Evolutionary conservation across 2,113 vertebrate genomes (phyloP).

Genomic region (Alexandromys fortis): DNA sequence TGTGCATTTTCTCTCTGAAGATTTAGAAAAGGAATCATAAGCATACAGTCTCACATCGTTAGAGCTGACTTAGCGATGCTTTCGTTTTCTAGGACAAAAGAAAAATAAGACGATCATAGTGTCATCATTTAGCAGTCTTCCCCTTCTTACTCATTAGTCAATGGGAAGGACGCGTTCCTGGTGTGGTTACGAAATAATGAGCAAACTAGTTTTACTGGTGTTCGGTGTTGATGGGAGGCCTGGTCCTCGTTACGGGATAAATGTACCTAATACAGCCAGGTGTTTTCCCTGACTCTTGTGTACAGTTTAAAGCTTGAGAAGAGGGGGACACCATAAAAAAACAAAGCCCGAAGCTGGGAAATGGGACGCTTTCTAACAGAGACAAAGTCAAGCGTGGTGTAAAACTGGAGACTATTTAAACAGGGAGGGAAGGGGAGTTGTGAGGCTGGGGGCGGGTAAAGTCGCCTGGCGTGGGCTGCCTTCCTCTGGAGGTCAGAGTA

Average conservation of each 20-base stretch:
- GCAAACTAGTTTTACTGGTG: background rate
- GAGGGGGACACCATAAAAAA: background rate
- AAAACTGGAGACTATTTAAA: background rate
- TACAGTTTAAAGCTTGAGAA: background rate
- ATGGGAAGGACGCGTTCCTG: background rate
- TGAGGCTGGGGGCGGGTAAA: no score
- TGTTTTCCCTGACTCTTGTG: background rate
- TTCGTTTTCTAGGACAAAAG: constrained; percentile 7
- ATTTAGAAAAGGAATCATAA: background rate
- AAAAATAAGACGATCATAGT: background rate
- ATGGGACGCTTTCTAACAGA: background rate
- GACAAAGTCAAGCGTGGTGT: background rate
- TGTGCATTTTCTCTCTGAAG: background rate
- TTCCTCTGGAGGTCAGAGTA: background rate
- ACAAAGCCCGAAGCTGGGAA: background rate
- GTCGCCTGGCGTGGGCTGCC: fast-evolving
- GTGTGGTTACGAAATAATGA: background rate
- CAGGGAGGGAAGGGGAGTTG: background rate
- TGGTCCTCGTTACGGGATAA: background rate
- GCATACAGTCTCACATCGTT: background rate
- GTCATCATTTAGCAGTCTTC: background rate
- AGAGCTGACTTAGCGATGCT: background rate
- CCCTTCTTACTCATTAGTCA: background rate
- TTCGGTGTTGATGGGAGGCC: background rate
- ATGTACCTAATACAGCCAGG: background rate